These are phyloP conservation scores for Rotaria macrura DNA, from an alignment of 2,888 invertebrate species.

Conservation along the genomic window DNA sequence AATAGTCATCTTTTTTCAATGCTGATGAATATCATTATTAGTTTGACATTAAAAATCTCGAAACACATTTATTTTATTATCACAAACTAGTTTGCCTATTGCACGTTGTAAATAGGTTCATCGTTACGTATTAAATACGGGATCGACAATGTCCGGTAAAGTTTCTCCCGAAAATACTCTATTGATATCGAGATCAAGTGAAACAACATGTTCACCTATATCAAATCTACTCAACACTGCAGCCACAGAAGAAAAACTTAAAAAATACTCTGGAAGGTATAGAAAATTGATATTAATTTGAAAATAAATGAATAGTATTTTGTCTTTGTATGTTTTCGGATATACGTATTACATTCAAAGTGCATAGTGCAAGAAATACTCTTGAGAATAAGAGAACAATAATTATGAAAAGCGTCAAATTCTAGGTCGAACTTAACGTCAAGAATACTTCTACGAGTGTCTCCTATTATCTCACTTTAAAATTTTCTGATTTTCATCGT, in stretches of 20 bases:
- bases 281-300: background rate
- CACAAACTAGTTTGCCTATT: no score
- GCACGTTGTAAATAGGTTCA: background rate
- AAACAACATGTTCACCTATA: background rate
- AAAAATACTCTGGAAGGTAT: background rate
- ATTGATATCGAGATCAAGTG: background rate
- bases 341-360: background rate
- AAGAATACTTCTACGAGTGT: background rate
- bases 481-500: background rate
- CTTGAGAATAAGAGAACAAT: background rate
- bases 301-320: background rate
- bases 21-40: no score
- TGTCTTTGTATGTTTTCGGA: background rate
- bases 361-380: background rate
- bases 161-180: background rate
- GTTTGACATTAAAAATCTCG: no score
- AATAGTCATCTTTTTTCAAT: background rate
- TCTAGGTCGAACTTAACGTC: background rate
- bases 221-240: background rate
- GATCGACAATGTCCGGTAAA: background rate
- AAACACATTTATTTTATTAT: no score
- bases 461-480: no score
- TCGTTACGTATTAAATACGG: background rate
- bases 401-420: background rate
- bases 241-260: background rate